Conservation (phyloP, 2,888 invertebrate genomes). For the Prenolepis imparis region DNA sequence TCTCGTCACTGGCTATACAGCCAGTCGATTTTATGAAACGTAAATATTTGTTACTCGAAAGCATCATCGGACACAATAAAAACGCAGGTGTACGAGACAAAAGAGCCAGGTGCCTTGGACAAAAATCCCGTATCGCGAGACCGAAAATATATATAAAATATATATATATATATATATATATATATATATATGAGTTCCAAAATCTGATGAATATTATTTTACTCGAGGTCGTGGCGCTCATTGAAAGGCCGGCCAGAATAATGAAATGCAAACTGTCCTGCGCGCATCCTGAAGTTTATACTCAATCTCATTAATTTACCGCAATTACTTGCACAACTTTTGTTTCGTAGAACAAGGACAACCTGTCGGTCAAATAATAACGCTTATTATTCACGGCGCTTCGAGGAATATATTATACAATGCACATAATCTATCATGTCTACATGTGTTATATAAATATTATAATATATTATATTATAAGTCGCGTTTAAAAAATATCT, state of each 20-base stretch:
- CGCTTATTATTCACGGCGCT: constrained; percentile 17
- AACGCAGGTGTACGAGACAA: constrained; percentile 2
- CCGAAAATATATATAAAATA: constrained; percentile 1
- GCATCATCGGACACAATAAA: constrained; percentile 22
- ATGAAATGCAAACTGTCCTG: constrained; percentile 56
- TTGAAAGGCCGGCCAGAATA: constrained; percentile 47
- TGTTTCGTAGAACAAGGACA: constrained; percentile 42
- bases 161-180: too few species aligned
- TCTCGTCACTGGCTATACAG: constrained; percentile 17
- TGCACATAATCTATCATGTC: not conserved
- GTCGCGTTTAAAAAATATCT: constrained; percentile 4
- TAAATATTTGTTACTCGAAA: constrained; percentile 49
- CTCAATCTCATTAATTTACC: constrained; percentile 49
- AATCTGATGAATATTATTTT: constrained; percentile 60
- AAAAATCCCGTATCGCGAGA: constrained; percentile 1
- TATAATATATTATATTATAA: too few species aligned
- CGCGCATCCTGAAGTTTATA: constrained; percentile 44
- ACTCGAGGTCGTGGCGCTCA: constrained; percentile 14
- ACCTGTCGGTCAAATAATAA: constrained; percentile 45
- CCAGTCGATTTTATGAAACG: constrained; percentile 40
- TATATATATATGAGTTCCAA: not conserved
- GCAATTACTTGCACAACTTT: constrained; percentile 49
- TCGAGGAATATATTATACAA: not conserved
- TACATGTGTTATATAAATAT: constrained; percentile 32
- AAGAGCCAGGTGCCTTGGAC: not conserved